phyloP scores from a whole-genome alignment of 2,797 vertebrate species.

The Sebastes jordani region DNA sequence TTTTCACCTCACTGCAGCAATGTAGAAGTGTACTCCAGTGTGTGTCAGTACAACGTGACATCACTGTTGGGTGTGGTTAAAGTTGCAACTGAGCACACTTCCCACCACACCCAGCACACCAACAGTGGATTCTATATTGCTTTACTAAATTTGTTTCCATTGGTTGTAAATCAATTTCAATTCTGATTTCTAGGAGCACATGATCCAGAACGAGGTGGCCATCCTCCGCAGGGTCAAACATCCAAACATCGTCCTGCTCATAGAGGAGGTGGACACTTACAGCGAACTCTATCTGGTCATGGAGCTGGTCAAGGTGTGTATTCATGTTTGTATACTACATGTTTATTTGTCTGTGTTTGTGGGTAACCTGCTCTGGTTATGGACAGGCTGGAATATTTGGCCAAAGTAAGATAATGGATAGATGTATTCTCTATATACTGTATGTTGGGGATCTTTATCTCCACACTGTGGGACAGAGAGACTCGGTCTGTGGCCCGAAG shows the following conservation, averaged over 20 bases:
- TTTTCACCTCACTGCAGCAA: not conserved
- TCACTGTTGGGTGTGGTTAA: not conserved
- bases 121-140: not conserved
- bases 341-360: not conserved
- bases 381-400: not conserved
- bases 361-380: not conserved
- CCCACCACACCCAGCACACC: not conserved
- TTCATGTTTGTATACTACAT: not conserved
- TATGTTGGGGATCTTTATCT: slow-evolving; percentile 38
- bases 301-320: slow-evolving; percentile 93
- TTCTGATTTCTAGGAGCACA: slow-evolving; percentile 87
- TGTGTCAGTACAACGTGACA: not conserved
- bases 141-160: not conserved
- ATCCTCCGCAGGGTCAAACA: slow-evolving; percentile 97
- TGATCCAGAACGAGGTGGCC: slow-evolving; percentile 99
- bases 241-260: slow-evolving; percentile 96
- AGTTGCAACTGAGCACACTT: not conserved
- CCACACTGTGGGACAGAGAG: slow-evolving; percentile 34
- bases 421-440: not conserved
- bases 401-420: not conserved
- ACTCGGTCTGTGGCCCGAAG: slow-evolving; percentile 53
- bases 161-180: not conserved
- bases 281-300: slow-evolving; percentile 96
- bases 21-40: not conserved
- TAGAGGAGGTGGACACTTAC: slow-evolving; percentile 97